These are phyloP conservation scores for Cyclophora albipunctata DNA, from an alignment of 2,888 invertebrate species.

Conservation along the genomic window DNA sequence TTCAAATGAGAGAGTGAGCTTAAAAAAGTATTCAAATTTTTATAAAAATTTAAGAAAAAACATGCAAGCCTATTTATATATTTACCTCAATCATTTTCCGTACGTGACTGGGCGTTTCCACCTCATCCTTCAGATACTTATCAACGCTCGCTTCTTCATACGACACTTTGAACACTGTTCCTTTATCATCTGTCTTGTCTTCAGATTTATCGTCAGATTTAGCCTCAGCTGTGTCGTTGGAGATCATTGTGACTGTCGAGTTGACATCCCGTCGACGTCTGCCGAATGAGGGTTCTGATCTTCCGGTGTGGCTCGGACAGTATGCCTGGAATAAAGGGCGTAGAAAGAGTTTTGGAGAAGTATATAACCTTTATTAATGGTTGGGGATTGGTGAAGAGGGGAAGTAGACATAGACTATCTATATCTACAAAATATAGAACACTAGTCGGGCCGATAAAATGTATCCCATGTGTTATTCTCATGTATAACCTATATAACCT, in stretches of 20 bases:
- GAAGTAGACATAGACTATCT: too few relatives aligned
- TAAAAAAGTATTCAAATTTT: too few relatives aligned
- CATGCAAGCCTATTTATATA: too few relatives aligned
- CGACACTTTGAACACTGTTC: slow-evolving; percentile 52
- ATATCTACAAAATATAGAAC: too few relatives aligned
- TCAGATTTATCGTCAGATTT: slow-evolving; percentile 22
- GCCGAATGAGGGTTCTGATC: slow-evolving; percentile 90
- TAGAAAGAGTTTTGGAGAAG: neutral
- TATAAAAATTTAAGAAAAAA: too few relatives aligned
- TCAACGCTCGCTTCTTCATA: slow-evolving; percentile 58
- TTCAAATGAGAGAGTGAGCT: too few relatives aligned
- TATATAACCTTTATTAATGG: too few relatives aligned
- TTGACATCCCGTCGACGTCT: slow-evolving; percentile 77
- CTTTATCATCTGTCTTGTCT: slow-evolving; percentile 34
- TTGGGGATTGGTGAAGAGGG: too few relatives aligned
- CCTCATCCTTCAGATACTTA: slow-evolving; percentile 67
- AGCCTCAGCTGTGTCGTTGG: slow-evolving; percentile 48
- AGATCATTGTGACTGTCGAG: slow-evolving; percentile 30
- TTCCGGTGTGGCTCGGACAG: slow-evolving; percentile 85
- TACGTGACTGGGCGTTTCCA: slow-evolving; percentile 83
- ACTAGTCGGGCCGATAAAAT: too few relatives aligned
- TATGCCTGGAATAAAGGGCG: slow-evolving; percentile 77
- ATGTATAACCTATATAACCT: too few relatives aligned
- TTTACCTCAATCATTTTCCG: slow-evolving; percentile 91
- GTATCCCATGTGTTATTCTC: too few relatives aligned